Evolutionary conservation across 53 echinoderm and acorn worm genomes (phyloP).

Genomic region (Antedon mediterranea): DNA sequence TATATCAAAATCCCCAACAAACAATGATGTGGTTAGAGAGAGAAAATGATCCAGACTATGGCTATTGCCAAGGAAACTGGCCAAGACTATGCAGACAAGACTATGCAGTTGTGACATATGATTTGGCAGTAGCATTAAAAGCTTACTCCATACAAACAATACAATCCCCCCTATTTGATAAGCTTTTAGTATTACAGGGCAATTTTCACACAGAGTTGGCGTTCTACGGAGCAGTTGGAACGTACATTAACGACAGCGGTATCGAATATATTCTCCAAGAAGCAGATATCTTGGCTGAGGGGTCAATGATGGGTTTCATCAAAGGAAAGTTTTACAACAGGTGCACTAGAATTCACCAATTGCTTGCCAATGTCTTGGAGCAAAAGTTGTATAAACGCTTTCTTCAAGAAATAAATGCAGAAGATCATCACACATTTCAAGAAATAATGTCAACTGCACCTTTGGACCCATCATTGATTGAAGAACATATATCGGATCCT

Average conservation of each 20-base stretch:
- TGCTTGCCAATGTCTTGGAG: slow-evolving; percentile 48
- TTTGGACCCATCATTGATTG: slow-evolving; percentile 5
- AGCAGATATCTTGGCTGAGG: slow-evolving; percentile 19
- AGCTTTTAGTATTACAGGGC: slow-evolving; percentile 10
- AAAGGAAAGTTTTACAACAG: slow-evolving; percentile 49
- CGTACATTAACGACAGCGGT: slow-evolving; percentile 20
- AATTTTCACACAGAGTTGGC: slow-evolving; percentile 35
- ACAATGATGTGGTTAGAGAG: too few relatives aligned
- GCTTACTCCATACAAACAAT: slow-evolving; percentile 23
- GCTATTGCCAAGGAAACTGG: slow-evolving; percentile 33
- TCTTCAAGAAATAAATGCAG: too few relatives aligned
- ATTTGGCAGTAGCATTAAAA: slow-evolving; percentile 28
- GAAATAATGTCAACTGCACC: slow-evolving; percentile 27
- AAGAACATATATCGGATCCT: slow-evolving; percentile 20
- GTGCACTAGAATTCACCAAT: slow-evolving; percentile 34
- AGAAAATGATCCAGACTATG: slow-evolving; percentile 47
- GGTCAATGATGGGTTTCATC: slow-evolving; percentile 25
- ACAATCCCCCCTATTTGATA: slow-evolving; percentile 18
- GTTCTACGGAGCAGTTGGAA: slow-evolving; percentile 30
- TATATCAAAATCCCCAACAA: too few relatives aligned
- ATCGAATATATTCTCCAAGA: slow-evolving; percentile 18
- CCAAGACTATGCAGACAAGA: too few relatives aligned
- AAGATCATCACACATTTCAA: too few relatives aligned
- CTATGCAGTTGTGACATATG: slow-evolving; percentile 23
- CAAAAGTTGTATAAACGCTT: too few relatives aligned